Evolutionary conservation across 2,888 invertebrate species (phyloP), one percentile per base, ranked within the genome.

Genomic region (Camponotus fellah): DNA sequence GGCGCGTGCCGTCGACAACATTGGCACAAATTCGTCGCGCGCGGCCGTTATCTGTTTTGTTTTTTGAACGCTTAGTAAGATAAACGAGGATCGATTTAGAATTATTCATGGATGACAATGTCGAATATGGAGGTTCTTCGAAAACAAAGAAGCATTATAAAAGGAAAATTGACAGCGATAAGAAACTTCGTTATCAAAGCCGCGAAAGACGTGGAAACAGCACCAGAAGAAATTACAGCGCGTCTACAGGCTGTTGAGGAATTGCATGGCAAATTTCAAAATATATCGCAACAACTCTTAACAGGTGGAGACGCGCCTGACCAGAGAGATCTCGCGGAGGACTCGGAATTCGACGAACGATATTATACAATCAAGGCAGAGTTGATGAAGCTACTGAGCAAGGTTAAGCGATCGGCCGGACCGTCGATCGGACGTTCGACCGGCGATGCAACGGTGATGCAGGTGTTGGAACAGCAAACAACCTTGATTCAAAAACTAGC

Each of bases 201-300:
- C 10, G 3, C 2, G 3, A 49, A 14, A 2, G 3, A 49, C 14
- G 4, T 49, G 14, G 14, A 49, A 5, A 8, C 10, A 10, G 3
- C 10, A 10, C 10, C 43, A 2, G 26, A 60, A 5, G 26, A 60
- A 26, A 0, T 60, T 1, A 26, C 12, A 5, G 12, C 6, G 5
- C 60, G 60, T 0, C 0, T 60, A 12, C 26, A 60, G 2, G 14
- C 12, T 5, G 8, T 60, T 1, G 60, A 60, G 2, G 26, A 60
- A 5, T 2, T 21, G 2, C 5, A 26, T 2, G 1, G 0, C 0
- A 32, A 6, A 5, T 26, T 2, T 14, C 26, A 60, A 0, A 6
- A 0, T 3, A 12, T 60, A 5, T 26, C 26, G 0, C 60, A 32
- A 5, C 14, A 60, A 32, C 21, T 60, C 0, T 10, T 26, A 14